Conservation (phyloP, 2,888 invertebrate genomes). For the Drosophila colorata region DNA sequence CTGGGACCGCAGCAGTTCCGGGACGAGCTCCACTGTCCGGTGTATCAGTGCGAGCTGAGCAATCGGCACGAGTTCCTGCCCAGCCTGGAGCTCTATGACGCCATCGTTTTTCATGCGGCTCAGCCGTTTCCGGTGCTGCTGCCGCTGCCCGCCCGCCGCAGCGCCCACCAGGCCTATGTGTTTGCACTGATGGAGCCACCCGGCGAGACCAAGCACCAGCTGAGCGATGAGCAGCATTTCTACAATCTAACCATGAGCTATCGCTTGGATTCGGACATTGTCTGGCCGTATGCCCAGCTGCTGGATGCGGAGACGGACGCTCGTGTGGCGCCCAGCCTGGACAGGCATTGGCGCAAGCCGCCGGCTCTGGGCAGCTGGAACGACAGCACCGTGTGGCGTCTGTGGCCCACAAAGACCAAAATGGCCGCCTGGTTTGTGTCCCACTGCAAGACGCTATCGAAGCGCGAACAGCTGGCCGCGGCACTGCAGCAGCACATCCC, state of each 20-base stretch:
- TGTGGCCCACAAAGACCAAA: constrained; percentile 84
- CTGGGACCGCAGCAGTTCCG: constrained; percentile 74
- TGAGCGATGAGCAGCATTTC: constrained; percentile 84
- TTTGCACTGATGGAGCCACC: constrained; percentile 86
- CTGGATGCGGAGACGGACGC: constrained; percentile 70
- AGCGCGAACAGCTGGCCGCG: constrained; percentile 84
- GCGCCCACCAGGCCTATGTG: constrained; percentile 86
- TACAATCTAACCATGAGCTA: constrained; percentile 88
- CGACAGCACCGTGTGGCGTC: constrained; percentile 50
- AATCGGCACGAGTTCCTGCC: constrained; percentile 81
- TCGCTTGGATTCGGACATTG: constrained; percentile 86
- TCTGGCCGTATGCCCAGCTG: constrained; percentile 85
- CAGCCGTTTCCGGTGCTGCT: constrained; percentile 80
- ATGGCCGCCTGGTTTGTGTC: constrained; percentile 87
- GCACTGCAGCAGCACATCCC: constrained; percentile 87
- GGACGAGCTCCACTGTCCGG: constrained; percentile 79
- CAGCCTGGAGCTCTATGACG: constrained; percentile 85
- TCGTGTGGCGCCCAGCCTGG: constrained; percentile 74
- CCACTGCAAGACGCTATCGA: constrained; percentile 86
- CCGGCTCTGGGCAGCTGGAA: constrained; percentile 46
- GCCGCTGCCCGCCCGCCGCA: constrained; percentile 84
- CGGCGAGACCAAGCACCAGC: constrained; percentile 82
- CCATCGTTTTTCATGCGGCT: constrained; percentile 86
- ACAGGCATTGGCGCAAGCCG: constrained; percentile 75
- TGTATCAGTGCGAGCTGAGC: constrained; percentile 86